Percentiles rank a stretch among this genome's conserved stretches.
phyloP scores from a whole-genome alignment of 2,888 invertebrate genomes.

The Drosophila ustulata region DNA sequence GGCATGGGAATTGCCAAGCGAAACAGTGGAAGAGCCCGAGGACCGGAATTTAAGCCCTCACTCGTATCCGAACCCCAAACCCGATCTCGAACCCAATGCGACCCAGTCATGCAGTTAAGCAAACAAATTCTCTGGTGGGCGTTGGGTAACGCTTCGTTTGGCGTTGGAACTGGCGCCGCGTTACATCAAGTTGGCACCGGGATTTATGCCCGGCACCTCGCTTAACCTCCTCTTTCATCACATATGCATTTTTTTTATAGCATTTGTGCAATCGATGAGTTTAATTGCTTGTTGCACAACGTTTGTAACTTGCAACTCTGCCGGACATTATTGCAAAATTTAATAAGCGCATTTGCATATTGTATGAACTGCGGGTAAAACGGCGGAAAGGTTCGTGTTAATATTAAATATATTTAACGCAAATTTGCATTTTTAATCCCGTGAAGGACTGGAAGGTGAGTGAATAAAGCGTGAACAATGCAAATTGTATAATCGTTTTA shows the following conservation, averaged over 20 bases:
- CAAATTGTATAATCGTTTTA: conserved; percentile 18
- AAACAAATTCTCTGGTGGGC: conserved; percentile 39
- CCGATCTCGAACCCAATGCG: conserved; percentile 16
- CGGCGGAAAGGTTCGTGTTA: background rate
- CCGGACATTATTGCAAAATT: conserved; percentile 28
- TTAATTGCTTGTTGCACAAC: conserved; percentile 36
- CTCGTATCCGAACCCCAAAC: conserved; percentile 1
- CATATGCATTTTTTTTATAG: conserved; percentile 25
- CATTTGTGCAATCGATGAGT: conserved; percentile 34
- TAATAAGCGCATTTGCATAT: conserved; percentile 33
- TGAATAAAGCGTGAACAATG: background rate
- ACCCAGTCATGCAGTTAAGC: conserved; percentile 56
- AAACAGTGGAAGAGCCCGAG: conserved; percentile 15
- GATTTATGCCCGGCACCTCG: conserved; percentile 29
- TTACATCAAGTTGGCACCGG: conserved; percentile 50
- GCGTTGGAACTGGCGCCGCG: conserved; percentile 50
- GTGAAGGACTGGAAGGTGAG: background rate
- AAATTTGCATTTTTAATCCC: conserved; percentile 14
- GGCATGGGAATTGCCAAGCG: conserved; percentile 34
- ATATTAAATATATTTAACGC: conserved; percentile 6
- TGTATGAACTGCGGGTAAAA: conserved; percentile 10
- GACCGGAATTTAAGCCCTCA: conserved; percentile 31
- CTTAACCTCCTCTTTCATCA: background rate
- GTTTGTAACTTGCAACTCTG: background rate
- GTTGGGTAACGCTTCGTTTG: conserved; percentile 25